Evolutionary conservation across 2,797 vertebrate genomes (phyloP), one percentile per base, ranked within the genome.

Genomic region (Ataeniobius toweri): DNA sequence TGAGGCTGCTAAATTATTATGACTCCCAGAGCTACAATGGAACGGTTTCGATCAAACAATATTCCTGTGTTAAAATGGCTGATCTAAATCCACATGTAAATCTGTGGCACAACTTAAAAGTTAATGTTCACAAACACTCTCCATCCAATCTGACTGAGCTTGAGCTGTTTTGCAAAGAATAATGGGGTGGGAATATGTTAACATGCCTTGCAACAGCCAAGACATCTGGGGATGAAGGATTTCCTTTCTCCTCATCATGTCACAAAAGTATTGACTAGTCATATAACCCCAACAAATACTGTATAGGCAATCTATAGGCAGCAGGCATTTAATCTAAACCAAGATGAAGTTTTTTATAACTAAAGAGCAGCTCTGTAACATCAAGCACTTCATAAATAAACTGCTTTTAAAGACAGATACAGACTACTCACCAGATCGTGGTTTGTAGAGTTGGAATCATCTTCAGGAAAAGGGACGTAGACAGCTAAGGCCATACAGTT

Each of bases 401-500:
- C 50, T 6, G 16, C 76, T 65, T 74, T 68, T 48, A 59, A 75
- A 39, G 46, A 73, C 9, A 72, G 31, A 44, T 1, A 61, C 4
- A 58, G 26, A 80, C 31, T 88, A 97, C 98, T 97, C 95, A 99
- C 98, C 97, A 99, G 97, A 93, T 99, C 98, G 85, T 99, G 98
- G 95, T 99, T 99, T 89, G 96, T 99, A 94, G 98, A 98, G 96
- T 99, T 99, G 88, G 98, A 98, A 95, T 99, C 98, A 91, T 99
- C 98, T 96, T 97, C 96, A 87, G 98, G 98, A 93, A 99, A 99
- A 86, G 98, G 98, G 94, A 99, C 96, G 93, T 99, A 99, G 95
- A 99, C 97, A 96, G 98, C 98, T 99, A 99, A 99, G 97, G 98
- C 98, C 98, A 99, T 98, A 95, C 98, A 99, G 96, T 99, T 99